These are phyloP conservation scores for Listrodromus nycthemerus DNA, from an alignment of 2,888 invertebrate genomes.

Conservation along the genomic window DNA sequence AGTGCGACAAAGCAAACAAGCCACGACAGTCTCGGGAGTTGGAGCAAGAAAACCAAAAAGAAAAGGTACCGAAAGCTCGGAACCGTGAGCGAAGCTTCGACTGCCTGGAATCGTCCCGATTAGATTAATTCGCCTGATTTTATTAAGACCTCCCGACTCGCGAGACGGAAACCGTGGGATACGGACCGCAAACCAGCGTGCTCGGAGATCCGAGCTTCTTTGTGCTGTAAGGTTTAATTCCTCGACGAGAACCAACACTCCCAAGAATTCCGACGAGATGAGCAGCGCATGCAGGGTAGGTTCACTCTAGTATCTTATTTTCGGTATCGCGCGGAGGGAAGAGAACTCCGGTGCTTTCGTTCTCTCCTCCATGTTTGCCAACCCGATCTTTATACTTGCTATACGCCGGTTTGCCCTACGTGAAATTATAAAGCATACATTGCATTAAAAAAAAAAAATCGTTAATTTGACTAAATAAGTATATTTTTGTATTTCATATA, in stretches of 20 bases:
- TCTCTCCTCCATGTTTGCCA: background rate
- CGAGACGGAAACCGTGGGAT: constrained; percentile 44
- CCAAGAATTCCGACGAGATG: background rate
- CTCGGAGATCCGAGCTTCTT: background rate
- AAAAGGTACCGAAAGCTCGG: constrained; percentile 42
- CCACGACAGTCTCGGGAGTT: constrained; percentile 61
- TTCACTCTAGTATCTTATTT: constrained; percentile 39
- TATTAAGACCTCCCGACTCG: constrained; percentile 74
- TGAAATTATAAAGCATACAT: too few relatives aligned
- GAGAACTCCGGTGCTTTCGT: constrained; percentile 19
- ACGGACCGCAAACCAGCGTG: constrained; percentile 2
- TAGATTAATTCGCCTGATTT: constrained; percentile 81
- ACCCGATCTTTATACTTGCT: too few relatives aligned
- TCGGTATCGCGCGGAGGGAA: constrained; percentile 3
- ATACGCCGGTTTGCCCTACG: too few relatives aligned
- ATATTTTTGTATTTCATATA: background rate
- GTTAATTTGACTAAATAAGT: too few relatives aligned
- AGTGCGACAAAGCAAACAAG: constrained; percentile 54
- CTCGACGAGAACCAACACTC: constrained; percentile 25
- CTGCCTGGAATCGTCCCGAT: constrained; percentile 72
- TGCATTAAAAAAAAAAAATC: too few relatives aligned
- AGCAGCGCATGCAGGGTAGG: background rate
- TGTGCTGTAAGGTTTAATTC: constrained; percentile 32
- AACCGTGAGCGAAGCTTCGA: constrained; percentile 60
- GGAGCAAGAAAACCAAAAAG: constrained; percentile 29